These are phyloP conservation scores for Heliconius hermathena DNA, from an alignment of 1,140 invertebrate species.

Conservation along the genomic window DNA sequence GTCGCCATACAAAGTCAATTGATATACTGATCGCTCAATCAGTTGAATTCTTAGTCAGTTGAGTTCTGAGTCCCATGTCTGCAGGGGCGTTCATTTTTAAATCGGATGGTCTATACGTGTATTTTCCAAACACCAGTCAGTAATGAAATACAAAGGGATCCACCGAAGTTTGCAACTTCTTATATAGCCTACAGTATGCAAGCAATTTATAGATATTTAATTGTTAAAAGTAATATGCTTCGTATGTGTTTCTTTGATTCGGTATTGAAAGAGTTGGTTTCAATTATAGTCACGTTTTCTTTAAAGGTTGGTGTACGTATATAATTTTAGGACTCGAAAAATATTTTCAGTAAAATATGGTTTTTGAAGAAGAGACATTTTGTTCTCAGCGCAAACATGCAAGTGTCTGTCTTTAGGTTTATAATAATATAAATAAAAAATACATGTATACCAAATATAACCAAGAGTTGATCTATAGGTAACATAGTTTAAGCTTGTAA, in stretches of 20 bases:
- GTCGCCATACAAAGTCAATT: no score
- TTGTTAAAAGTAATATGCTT: no score
- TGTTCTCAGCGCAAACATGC: not conserved
- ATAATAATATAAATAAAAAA: not conserved
- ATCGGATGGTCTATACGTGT: not conserved
- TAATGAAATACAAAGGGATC: not conserved
- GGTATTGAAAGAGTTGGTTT: no score
- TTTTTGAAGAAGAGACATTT: not conserved
- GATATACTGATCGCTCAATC: no score
- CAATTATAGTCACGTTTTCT: not conserved
- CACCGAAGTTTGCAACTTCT: not conserved
- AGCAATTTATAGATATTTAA: no score
- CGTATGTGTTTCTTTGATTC: not conserved
- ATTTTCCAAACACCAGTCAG: not conserved
- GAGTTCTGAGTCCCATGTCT: no score
- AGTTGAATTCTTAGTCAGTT: no score
- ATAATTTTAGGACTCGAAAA: not conserved
- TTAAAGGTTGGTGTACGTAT: not conserved
- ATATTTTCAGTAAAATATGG: not conserved
- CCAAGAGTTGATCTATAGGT: conserved; percentile 3
- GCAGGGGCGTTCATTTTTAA: no score
- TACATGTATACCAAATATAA: conserved; percentile 24
- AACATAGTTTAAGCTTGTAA: not conserved
- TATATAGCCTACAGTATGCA: no score
- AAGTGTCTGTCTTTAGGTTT: not conserved